Base-by-base conservation (phyloP, 2,113 vertebrate genomes). In the Brachionichthys hirsutus region DNA sequence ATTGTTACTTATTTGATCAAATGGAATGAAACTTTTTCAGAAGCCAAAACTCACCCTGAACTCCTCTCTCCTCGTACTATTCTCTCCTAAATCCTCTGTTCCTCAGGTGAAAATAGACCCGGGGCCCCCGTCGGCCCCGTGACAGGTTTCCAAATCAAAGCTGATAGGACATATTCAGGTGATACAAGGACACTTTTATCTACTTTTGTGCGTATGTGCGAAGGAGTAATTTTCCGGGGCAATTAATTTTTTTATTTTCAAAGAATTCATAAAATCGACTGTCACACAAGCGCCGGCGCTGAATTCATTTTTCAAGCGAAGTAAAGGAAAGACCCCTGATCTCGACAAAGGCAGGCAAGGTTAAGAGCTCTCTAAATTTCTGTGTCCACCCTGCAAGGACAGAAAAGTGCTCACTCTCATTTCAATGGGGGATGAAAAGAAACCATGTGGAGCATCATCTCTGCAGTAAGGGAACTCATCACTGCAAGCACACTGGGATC, bases 361-460 rank as follows among this genome's bases (percentile, higher is more conserved):
- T 85, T 79, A 82, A 87, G 76, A 80, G 84, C 66, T 64, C 78
- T 83, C 69, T 65, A 54, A 77, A 67, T 73, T 65, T 59, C 15
- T 35, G 62, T 64, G 70, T 81, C 70, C 69, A 78, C 59, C 70
- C 62, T 56, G 68, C 63, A 71, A 81, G 82, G 75, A 78, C 70
- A 57, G 45, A 76, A 61, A 73, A 73, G 73, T 72, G 77, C 55
- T 77, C 45, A 1, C 59, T 65, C 47, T 53, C 67, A 61, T 78
- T 78, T 81, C 75, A 70, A 30, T n/a, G 8, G 24, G 24, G 42
- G 70, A 80, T 72, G 69, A 86, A 82, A 83, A 65, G 72, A 70
- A 65, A 55, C 50, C 45, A 51, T 57, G 70, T 19, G 6, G 58
- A 62, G 75, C 73, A 78, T 88, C 67, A 46, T 86, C 72, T 77